phyloP scores from a whole-genome alignment of 2,113 vertebrate genomes.

The Corapipo altera region DNA sequence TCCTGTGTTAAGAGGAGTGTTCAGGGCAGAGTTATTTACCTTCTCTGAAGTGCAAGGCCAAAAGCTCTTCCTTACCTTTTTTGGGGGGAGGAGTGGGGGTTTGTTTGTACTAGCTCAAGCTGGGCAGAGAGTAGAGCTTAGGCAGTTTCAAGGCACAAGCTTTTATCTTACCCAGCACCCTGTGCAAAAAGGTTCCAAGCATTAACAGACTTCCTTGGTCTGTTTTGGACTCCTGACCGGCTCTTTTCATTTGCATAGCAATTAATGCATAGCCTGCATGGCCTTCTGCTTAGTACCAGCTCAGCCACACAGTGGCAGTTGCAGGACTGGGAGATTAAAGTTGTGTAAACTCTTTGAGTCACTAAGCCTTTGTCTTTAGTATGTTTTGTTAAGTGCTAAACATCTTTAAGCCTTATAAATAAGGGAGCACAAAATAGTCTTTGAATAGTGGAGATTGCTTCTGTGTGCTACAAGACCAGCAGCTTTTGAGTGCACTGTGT shows the following conservation, averaged over 20 bases:
- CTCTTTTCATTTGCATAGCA: not conserved
- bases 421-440: not conserved
- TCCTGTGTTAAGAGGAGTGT: not conserved
- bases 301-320: not conserved
- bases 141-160: not conserved
- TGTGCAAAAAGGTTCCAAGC: not conserved
- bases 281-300: not conserved
- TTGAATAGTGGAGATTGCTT: not conserved
- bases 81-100: too few species aligned
- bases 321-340: not conserved
- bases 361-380: constrained; percentile 2
- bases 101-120: not conserved
- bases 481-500: not conserved
- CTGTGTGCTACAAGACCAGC: not conserved
- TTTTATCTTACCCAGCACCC: not conserved
- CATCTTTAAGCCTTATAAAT: not conserved
- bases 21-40: not conserved
- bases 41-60: not conserved
- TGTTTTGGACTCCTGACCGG: not conserved
- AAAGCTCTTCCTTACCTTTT: not conserved
- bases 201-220: not conserved
- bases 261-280: not conserved
- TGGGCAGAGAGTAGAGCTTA: not conserved
- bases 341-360: not conserved
- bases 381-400: not conserved